phyloP scores from a whole-genome alignment of 2,113 vertebrate species.

The Typhlomys cinereus region DNA sequence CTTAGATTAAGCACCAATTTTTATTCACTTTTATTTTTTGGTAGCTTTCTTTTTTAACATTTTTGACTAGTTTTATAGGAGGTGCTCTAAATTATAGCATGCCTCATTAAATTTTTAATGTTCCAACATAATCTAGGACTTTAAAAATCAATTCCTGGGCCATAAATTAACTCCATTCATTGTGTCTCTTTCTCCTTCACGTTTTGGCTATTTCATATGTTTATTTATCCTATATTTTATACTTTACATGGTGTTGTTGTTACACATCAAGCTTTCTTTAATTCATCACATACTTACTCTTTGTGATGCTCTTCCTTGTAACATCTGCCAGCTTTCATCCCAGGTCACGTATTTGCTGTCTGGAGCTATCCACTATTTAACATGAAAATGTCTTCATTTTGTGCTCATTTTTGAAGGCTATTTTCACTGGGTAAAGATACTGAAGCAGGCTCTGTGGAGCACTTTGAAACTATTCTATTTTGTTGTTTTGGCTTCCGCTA shows the following conservation, averaged over 20 bases:
- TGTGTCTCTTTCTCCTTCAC: background rate
- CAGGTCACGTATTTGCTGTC: background rate
- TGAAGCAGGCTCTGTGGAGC: background rate
- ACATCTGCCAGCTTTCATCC: background rate
- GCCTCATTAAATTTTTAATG: background rate
- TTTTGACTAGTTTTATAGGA: background rate
- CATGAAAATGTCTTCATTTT: constrained; percentile 19
- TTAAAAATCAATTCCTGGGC: background rate
- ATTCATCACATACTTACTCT: background rate
- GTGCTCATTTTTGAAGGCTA: background rate
- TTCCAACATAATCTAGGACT: background rate
- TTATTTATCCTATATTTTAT: background rate
- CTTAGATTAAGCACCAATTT: no score
- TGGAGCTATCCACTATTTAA: background rate
- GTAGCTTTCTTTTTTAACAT: background rate
- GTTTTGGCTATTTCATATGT: background rate
- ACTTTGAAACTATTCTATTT: background rate
- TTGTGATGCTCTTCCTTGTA: background rate
- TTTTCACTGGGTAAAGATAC: constrained; percentile 7
- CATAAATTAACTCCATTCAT: background rate
- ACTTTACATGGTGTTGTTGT: background rate
- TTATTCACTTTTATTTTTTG: constrained; percentile 13
- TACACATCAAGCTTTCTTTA: background rate
- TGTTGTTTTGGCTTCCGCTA: constrained; percentile 1
- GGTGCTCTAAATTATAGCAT: background rate